These are phyloP conservation scores for Morpho achilles DNA, from an alignment of 2,888 invertebrate species.

Conservation along the genomic window DNA sequence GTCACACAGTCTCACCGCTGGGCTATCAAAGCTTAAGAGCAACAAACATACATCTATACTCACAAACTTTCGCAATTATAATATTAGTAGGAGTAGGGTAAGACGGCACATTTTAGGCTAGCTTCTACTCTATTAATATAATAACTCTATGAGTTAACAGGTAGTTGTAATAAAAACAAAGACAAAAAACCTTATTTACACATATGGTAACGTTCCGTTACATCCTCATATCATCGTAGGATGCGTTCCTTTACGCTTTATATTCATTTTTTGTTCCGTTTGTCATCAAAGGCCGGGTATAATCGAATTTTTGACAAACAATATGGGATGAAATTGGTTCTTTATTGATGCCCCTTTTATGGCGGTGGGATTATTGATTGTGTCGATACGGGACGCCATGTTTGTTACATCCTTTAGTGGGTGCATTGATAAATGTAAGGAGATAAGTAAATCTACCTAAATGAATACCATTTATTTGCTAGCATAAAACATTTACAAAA, in stretches of 20 bases:
- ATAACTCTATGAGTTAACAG: too few species aligned
- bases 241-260: constrained; percentile 46
- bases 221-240: constrained; percentile 54
- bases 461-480: too few species aligned
- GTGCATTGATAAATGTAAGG: background rate
- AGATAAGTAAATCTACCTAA: background rate
- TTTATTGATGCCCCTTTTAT: constrained; percentile 60
- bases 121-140: too few species aligned
- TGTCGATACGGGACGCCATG: constrained; percentile 41
- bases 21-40: too few species aligned
- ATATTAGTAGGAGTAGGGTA: too few species aligned
- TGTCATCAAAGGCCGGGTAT: constrained; percentile 59
- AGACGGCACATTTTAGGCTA: too few species aligned
- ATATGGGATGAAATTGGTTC: constrained; percentile 71
- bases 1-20: too few species aligned
- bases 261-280: constrained; percentile 45
- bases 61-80: too few species aligned
- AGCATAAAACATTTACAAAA: too few species aligned
- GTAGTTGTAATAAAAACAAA: too few species aligned
- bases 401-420: constrained; percentile 9
- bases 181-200: constrained; percentile 48
- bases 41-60: too few species aligned
- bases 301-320: constrained; percentile 76
- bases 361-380: constrained; percentile 44
- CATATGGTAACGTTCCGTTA: constrained; percentile 60